A percentile compares a stretch with the other conserved stretches of the same genome.
Conservation (phyloP, 2,113 vertebrate species). For the Dasyornis broadbenti region DNA sequence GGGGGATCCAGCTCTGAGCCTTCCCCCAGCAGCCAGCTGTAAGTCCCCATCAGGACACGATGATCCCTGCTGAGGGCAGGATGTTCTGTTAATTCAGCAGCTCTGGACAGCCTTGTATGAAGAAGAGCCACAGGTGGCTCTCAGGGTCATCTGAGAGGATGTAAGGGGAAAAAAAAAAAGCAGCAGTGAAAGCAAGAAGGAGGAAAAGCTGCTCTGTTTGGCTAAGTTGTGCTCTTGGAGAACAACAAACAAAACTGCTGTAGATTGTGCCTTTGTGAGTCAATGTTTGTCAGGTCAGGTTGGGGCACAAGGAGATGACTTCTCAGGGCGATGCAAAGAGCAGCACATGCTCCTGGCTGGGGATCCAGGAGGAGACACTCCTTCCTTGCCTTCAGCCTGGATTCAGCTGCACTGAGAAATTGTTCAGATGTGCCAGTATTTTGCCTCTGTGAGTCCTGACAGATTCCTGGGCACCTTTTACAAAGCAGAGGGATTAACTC, state of each 20-base stretch:
- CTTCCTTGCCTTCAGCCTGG: not conserved
- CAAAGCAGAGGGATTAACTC: not conserved
- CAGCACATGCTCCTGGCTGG: not conserved
- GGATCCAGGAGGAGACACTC: not conserved
- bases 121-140: not conserved
- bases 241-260: not conserved
- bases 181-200: not conserved
- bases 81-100: not conserved
- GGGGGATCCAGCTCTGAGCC: not conserved
- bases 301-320: not conserved
- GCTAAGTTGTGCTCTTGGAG: not conserved
- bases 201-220: constrained; percentile 9
- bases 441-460: not conserved
- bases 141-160: not conserved
- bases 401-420: not conserved
- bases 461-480: not conserved
- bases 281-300: not conserved
- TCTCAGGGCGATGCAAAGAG: not conserved
- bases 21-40: not conserved
- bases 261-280: not conserved
- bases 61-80: not conserved
- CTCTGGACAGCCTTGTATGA: not conserved
- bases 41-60: not conserved
- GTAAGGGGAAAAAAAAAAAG: not conserved
- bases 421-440: not conserved